Evolutionary conservation across 1,140 invertebrate species (phyloP), one percentile per base, ranked within the genome.

Genomic region (Calephelis nemesis): DNA sequence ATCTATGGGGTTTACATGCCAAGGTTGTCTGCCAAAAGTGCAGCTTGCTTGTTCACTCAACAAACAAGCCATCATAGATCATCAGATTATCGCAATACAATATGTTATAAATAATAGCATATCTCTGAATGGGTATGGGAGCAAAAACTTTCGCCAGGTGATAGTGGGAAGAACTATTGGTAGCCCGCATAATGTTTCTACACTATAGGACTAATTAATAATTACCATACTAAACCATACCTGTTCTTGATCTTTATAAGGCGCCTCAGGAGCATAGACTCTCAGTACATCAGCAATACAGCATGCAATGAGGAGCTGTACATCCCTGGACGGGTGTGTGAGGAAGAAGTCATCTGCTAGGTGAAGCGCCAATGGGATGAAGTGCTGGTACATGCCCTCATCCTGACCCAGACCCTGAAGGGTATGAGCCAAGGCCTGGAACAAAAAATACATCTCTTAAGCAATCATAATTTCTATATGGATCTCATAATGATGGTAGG

Each of bases 181-280:
- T 30, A 30, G 30, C 30, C 30, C 4, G 30, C 30, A n/a, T 4
- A 1, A 30, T 2, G 2, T 30, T 30, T 30, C 30, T 30, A 30
- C 30, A 30, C 2, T 30, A 3, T 2, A 30, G 30, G 30, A 30
- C 30, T 30, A 30, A 30, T 39, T 9, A 60, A 0, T 0, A 30
- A 40, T 0, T 9, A 60, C 40, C n/a, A 45, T 15, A 64, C 39
- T 47, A 9, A 11, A 2, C 45, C 45, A 47, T 75, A 75, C 74
- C 74, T 70, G 72, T 47, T 63, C 69, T 47, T 96, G 95, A 88
- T 99, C 98, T 92, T 98, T 98, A 85, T 99, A 99, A 0, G 98
- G 98, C 69, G 98, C 98, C 87, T 99, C 98, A n/a, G 98, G 98
- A 8, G 98, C 98, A 92, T 98, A 99, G n/a, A 99, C 97, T 71